phyloP scores from a whole-genome alignment of 2,888 invertebrate genomes.

The Cyaniris semiargus region DNA sequence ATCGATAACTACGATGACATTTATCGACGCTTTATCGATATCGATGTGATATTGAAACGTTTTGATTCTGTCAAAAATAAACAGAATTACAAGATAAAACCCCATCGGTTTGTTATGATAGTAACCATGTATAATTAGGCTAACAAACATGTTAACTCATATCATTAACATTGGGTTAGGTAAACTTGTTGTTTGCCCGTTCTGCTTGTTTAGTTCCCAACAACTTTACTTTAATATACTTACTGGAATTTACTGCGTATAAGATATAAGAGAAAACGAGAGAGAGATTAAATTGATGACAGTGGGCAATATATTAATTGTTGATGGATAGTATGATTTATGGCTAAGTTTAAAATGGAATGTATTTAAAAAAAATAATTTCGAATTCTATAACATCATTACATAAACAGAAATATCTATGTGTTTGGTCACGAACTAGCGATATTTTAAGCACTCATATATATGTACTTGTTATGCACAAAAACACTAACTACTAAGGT shows the following conservation, averaged over 20 bases:
- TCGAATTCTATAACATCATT: background rate
- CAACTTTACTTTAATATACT: slow-evolving; percentile 29
- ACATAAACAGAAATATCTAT: background rate
- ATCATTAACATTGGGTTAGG: slow-evolving; percentile 29
- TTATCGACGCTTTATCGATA: slow-evolving; percentile 20
- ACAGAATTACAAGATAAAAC: slow-evolving; percentile 22
- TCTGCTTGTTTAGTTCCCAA: slow-evolving; percentile 25
- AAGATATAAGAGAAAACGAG: background rate
- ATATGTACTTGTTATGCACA: too few relatives aligned
- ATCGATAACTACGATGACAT: slow-evolving; percentile 24
- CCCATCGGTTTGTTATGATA: slow-evolving; percentile 22
- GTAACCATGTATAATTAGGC: slow-evolving; percentile 32
- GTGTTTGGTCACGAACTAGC: too few relatives aligned
- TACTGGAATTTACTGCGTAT: slow-evolving; percentile 8
- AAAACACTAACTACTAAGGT: too few relatives aligned
- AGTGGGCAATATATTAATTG: background rate
- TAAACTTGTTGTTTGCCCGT: slow-evolving; percentile 28
- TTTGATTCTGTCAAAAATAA: background rate
- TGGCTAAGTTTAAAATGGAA: background rate
- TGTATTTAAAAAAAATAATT: background rate
- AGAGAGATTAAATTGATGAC: background rate
- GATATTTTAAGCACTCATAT: too few relatives aligned
- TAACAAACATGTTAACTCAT: slow-evolving; percentile 30
- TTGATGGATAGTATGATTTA: background rate
- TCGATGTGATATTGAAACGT: background rate